Percentiles rank a stretch among this genome's conserved stretches.
phyloP scores from a whole-genome alignment of 2,113 vertebrate genomes.

The Sarotherodon lohbergeri region DNA sequence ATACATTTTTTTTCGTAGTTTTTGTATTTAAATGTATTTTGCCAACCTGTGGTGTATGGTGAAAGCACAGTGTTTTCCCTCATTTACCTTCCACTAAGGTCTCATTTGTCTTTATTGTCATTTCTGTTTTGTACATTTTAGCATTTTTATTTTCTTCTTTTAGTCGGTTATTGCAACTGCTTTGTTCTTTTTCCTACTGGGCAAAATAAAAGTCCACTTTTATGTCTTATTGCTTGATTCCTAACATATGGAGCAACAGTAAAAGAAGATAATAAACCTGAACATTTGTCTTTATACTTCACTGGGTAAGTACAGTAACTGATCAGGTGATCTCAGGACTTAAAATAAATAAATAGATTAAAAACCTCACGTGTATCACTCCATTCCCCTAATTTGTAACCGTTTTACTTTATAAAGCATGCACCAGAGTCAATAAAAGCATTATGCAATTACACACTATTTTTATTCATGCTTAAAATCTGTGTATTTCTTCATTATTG shows the following conservation, averaged over 20 bases:
- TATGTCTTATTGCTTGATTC: neutral
- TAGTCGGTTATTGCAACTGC: neutral
- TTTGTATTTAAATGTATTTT: neutral
- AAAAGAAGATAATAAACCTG: too few species aligned
- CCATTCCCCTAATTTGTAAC: too few species aligned
- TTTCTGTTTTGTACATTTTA: neutral
- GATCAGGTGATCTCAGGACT: too few species aligned
- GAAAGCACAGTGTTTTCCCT: neutral
- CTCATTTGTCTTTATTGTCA: neutral
- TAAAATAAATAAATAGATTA: too few species aligned
- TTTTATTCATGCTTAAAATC: too few species aligned
- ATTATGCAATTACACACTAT: too few species aligned
- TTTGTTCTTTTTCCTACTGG: neutral
- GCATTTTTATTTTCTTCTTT: neutral
- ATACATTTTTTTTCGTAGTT: neutral
- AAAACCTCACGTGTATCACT: too few species aligned
- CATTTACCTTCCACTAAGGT: neutral
- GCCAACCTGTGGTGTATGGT: neutral
- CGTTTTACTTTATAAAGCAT: too few species aligned
- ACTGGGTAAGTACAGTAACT: too few species aligned
- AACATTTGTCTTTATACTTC: too few species aligned
- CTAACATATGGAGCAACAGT: neutral
- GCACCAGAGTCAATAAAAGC: too few species aligned
- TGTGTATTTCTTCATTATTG: too few species aligned
- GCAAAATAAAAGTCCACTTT: neutral